Percentiles rank a stretch among this genome's conserved stretches.
These are phyloP conservation scores for Ormia ochracea DNA, from an alignment of 2,888 invertebrate genomes.

Conservation along the genomic window DNA sequence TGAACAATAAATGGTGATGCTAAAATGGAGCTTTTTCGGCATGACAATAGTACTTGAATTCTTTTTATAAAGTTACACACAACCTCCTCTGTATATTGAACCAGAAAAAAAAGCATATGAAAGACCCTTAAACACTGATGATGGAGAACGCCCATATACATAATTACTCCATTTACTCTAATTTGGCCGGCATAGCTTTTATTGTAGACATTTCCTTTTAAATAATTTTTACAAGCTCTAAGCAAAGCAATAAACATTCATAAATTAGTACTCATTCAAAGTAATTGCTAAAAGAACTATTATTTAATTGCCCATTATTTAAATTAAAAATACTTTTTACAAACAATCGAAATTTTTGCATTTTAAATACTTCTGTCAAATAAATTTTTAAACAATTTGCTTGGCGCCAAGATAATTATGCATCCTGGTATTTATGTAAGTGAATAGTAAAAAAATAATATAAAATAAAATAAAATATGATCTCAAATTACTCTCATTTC, in stretches of 20 bases:
- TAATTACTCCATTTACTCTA: too few relatives aligned
- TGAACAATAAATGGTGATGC: too few relatives aligned
- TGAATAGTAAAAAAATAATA: not conserved
- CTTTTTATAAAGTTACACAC: too few relatives aligned
- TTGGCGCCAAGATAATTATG: constrained; percentile 41
- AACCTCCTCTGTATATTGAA: too few relatives aligned
- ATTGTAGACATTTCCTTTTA: too few relatives aligned
- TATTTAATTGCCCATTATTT: constrained; percentile 20
- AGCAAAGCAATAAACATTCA: not conserved
- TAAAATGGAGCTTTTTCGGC: too few relatives aligned
- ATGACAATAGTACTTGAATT: too few relatives aligned
- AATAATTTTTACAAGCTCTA: not conserved
- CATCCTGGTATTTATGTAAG: constrained; percentile 7
- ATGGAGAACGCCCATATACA: too few relatives aligned
- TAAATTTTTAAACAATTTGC: constrained; percentile 25
- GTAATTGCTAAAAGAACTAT: not conserved
- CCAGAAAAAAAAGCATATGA: too few relatives aligned
- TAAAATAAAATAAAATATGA: not conserved
- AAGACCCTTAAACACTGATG: too few relatives aligned
- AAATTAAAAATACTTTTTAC: constrained; percentile 10
- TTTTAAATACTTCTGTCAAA: constrained; percentile 33
- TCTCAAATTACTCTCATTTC: constrained; percentile 40
- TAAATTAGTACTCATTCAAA: not conserved
- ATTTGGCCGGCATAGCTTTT: too few relatives aligned
- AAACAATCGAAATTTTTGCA: not conserved